phyloP scores from a whole-genome alignment of 1,140 invertebrate genomes.

The Oscheius sp. region DNA sequence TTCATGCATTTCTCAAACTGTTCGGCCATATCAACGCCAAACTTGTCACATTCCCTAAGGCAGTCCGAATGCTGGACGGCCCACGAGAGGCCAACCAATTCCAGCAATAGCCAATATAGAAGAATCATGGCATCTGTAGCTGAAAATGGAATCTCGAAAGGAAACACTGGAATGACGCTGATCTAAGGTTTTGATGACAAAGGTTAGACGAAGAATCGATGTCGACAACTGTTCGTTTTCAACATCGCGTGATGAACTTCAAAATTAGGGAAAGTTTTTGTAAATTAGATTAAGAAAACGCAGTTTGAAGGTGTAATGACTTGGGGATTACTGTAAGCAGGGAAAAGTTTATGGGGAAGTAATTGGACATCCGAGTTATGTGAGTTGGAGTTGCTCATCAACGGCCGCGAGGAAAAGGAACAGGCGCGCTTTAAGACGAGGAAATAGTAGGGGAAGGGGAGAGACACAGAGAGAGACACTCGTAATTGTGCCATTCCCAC shows the following conservation, averaged over 20 bases:
- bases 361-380: background rate
- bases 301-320: too few species aligned
- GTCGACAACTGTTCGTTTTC: too few species aligned
- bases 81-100: background rate
- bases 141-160: too few species aligned
- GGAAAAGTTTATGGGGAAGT: background rate
- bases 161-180: too few species aligned
- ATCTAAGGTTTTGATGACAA: too few species aligned
- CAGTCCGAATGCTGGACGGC: background rate
- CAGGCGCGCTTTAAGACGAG: constrained; percentile 6
- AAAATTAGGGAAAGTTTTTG: too few species aligned
- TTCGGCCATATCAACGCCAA: background rate
- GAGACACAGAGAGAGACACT: background rate
- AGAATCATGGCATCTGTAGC: too few species aligned
- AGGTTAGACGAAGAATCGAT: too few species aligned
- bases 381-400: constrained; percentile 6
- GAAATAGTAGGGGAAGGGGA: background rate
- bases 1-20: constrained; percentile 1
- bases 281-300: too few species aligned
- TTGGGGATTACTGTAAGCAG: background rate
- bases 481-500: constrained; percentile 13
- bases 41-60: background rate
- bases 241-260: too few species aligned
- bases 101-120: too few species aligned
- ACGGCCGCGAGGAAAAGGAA: background rate